phyloP scores from a whole-genome alignment of 2,888 invertebrate genomes.

The Trichogramma evanescens region DNA sequence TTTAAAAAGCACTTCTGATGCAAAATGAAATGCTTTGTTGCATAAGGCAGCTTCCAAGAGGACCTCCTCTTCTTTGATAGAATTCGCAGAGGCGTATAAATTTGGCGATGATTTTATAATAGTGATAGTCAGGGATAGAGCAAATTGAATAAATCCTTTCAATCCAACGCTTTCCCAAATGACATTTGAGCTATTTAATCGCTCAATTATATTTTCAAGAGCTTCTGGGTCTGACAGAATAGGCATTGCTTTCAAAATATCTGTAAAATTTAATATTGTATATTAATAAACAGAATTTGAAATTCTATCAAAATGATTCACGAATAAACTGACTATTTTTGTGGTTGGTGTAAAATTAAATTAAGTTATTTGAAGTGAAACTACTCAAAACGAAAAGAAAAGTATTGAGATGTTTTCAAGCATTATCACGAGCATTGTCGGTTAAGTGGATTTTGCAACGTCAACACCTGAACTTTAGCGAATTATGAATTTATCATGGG shows the following conservation, averaged over 20 bases:
- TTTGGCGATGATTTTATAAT: constrained; percentile 56
- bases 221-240: constrained; percentile 38
- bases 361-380: too few relatives aligned
- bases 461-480: too few relatives aligned
- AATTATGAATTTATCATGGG: too few relatives aligned
- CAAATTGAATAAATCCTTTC: constrained; percentile 60
- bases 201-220: constrained; percentile 55
- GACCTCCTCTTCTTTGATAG: constrained; percentile 71
- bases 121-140: constrained; percentile 63
- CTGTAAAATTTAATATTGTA: constrained; percentile 25
- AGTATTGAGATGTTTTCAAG: too few relatives aligned
- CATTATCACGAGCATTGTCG: too few relatives aligned
- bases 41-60: constrained; percentile 74
- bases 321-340: too few relatives aligned
- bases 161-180: constrained; percentile 54
- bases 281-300: constrained; percentile 4
- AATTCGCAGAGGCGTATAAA: constrained; percentile 51
- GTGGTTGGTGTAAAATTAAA: too few relatives aligned
- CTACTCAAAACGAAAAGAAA: too few relatives aligned
- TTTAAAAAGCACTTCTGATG: constrained; percentile 66
- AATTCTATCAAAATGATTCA: not conserved
- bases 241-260: constrained; percentile 41
- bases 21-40: constrained; percentile 70
- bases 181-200: constrained; percentile 48
- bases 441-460: too few relatives aligned